phyloP scores from a whole-genome alignment of 2,113 vertebrate genomes.

The Lipotes vexillifer region DNA sequence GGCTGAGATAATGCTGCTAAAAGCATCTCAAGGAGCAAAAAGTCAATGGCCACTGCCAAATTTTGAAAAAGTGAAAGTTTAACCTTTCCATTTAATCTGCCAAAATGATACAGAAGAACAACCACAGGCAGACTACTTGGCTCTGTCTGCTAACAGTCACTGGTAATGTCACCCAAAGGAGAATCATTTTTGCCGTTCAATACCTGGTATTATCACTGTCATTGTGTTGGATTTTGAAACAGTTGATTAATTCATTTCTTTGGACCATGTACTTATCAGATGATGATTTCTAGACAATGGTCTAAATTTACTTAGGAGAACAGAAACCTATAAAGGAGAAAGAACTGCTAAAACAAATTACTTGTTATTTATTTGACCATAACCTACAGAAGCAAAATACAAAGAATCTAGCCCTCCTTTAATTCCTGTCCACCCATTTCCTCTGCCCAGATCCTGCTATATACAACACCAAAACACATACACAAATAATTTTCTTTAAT shows the following conservation, averaged over 20 bases:
- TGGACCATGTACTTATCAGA: not conserved
- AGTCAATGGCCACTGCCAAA: not conserved
- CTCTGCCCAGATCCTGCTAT: not conserved
- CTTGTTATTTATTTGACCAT: not conserved
- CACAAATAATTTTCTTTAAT: not conserved
- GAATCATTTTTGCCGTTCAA: not conserved
- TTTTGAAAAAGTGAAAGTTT: not conserved
- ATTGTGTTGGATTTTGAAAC: not conserved
- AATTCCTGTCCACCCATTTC: not conserved
- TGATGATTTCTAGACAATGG: not conserved
- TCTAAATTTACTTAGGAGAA: not conserved
- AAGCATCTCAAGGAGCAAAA: constrained; percentile 12
- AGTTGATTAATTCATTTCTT: not conserved
- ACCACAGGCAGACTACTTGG: not conserved
- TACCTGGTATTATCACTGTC: not conserved
- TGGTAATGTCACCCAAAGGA: not conserved
- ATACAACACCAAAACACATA: not conserved
- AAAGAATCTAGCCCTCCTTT: not conserved
- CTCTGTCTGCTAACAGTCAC: not conserved
- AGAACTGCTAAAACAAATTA: constrained; percentile 1
- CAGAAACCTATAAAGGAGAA: not conserved
- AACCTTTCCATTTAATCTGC: not conserved
- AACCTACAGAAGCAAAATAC: not conserved
- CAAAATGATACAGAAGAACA: not conserved
- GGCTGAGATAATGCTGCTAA: not conserved